Evolutionary conservation across 2,888 invertebrate species (phyloP).

Genomic region (Drosophila hamatofila): DNA sequence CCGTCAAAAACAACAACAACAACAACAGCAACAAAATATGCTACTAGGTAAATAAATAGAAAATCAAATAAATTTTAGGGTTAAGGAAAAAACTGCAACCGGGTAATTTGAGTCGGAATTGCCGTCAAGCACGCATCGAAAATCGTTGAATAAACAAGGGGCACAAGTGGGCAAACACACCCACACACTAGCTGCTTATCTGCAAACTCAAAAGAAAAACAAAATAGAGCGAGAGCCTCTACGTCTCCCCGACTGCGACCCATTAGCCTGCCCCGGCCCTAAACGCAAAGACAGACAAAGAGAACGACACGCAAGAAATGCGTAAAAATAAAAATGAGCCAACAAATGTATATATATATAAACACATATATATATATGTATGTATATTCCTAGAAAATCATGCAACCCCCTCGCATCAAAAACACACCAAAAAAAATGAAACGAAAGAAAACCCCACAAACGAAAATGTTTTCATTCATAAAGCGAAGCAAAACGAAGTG

Average conservation of each 20-base stretch:
- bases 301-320: constrained; percentile 74
- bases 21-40: not conserved
- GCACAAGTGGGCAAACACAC: constrained; percentile 38
- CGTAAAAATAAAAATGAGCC: constrained; percentile 78
- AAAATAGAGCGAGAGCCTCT: constrained; percentile 40
- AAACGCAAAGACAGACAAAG: constrained; percentile 48
- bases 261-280: constrained; percentile 39
- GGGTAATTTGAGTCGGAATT: constrained; percentile 68
- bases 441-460: not conserved
- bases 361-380: constrained; percentile 19
- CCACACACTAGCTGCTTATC: constrained; percentile 46
- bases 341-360: constrained; percentile 30
- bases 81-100: constrained; percentile 57
- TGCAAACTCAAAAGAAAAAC: constrained; percentile 37
- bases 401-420: constrained; percentile 36
- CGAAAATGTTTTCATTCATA: constrained; percentile 71
- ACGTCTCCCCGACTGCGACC: constrained; percentile 17
- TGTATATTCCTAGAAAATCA: constrained; percentile 42
- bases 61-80: constrained; percentile 60
- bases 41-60: constrained; percentile 63
- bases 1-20: not conserved
- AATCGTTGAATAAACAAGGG: constrained; percentile 65
- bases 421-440: not conserved
- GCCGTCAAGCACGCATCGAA: constrained; percentile 59
- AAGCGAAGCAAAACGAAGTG: constrained; percentile 41